Evolutionary conservation across 2,888 invertebrate genomes (phyloP).

Genomic region (Phyllotreta cruciferae): DNA sequence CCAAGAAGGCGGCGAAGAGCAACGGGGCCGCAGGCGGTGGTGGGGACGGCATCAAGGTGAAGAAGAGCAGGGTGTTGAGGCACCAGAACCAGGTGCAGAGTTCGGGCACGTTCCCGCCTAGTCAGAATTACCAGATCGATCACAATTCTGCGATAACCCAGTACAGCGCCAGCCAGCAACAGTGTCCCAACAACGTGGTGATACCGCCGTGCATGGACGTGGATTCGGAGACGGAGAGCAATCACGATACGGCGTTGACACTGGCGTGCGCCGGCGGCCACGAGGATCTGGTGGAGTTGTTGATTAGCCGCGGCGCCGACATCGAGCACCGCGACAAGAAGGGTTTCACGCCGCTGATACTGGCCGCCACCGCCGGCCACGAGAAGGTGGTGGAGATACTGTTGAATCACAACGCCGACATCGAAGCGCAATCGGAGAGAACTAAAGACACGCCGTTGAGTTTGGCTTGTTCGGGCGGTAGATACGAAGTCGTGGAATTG

Average conservation of each 20-base stretch:
- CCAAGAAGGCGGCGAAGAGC: conserved; percentile 52
- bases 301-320: conserved; percentile 90
- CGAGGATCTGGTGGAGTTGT: conserved; percentile 91
- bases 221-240: conserved; percentile 97
- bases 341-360: conserved; percentile 95
- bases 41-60: conserved; percentile 55
- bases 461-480: conserved; percentile 95
- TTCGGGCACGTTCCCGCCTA: conserved; percentile 55
- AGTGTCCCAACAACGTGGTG: conserved; percentile 42
- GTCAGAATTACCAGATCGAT: conserved; percentile 63
- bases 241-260: conserved; percentile 98
- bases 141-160: conserved; percentile 59
- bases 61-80: conserved; percentile 58
- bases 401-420: conserved; percentile 92
- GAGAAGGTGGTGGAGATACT: conserved; percentile 91
- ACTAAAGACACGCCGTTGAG: conserved; percentile 99
- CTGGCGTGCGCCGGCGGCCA: conserved; percentile 97
- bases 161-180: conserved; percentile 47
- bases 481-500: conserved; percentile 95
- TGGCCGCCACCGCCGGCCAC: conserved; percentile 97
- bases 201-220: conserved; percentile 79
- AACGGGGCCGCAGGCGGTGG: conserved; percentile 44
- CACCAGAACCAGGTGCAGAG: conserved; percentile 60
- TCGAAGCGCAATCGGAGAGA: conserved; percentile 98
- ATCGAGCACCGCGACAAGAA: conserved; percentile 99